Percentiles rank a stretch among this genome's conserved stretches.
phyloP scores from a whole-genome alignment of 1,140 invertebrate genomes.

The Aphelenchoides fujianensis region DNA sequence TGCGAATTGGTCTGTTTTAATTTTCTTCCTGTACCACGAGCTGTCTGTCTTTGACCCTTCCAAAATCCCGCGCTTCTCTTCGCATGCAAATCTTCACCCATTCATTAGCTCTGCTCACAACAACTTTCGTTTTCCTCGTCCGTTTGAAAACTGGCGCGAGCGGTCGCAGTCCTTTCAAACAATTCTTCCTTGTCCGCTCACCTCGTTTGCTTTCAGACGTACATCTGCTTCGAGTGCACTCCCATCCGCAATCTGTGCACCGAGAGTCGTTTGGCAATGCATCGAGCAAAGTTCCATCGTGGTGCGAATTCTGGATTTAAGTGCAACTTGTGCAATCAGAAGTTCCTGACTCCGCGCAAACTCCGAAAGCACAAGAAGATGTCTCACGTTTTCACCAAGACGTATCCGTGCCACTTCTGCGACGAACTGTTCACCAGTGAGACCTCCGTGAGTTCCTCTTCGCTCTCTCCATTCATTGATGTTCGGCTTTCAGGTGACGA shows the following conservation, averaged over 20 bases:
- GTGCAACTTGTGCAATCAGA: conserved; percentile 58
- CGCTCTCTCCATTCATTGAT: too few species aligned
- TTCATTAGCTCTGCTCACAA: too few species aligned
- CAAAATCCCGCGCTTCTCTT: too few species aligned
- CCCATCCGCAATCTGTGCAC: conserved; percentile 60
- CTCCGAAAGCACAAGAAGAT: conserved; percentile 62
- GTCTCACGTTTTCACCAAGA: conserved; percentile 62
- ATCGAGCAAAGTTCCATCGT: conserved; percentile 59
- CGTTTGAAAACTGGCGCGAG: too few species aligned
- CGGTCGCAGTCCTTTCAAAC: too few species aligned
- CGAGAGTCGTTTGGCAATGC: conserved; percentile 49
- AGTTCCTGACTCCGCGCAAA: conserved; percentile 60
- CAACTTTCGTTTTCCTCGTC: too few species aligned
- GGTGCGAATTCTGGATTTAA: conserved; percentile 61
- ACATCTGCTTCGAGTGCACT: conserved; percentile 59
- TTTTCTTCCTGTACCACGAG: neutral
- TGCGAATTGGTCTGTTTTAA: conserved; percentile 54
- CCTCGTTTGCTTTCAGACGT: too few species aligned
- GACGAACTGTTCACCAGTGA: conserved; percentile 60
- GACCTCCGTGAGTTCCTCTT: conserved; percentile 44
- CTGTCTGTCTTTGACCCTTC: too few species aligned
- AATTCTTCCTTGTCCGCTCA: too few species aligned
- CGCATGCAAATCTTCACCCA: too few species aligned
- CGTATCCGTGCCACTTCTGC: conserved; percentile 61
- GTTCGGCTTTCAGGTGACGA: conserved; percentile 58